phyloP scores from a whole-genome alignment of 2,797 vertebrate genomes.

The Heliangelus exortis region DNA sequence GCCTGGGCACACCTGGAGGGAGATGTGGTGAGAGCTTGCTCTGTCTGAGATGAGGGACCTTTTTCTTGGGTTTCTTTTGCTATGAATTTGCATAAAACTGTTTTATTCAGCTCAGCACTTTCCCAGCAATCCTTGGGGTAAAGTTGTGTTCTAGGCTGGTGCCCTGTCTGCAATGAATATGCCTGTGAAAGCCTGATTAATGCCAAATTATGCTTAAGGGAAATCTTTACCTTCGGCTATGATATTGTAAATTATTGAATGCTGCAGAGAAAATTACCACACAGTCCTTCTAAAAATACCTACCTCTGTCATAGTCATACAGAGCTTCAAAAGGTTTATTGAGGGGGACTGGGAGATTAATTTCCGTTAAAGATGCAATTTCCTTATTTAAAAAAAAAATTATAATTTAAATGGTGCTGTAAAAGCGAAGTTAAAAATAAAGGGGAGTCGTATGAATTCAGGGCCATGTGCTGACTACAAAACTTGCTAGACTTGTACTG shows the following conservation, averaged over 20 bases:
- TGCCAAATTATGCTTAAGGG: constrained; percentile 71
- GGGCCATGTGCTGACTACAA: not conserved
- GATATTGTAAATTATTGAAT: constrained; percentile 63
- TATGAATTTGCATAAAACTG: constrained; percentile 57
- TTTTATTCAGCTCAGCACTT: constrained; percentile 49
- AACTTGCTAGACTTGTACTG: not conserved
- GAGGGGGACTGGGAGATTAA: constrained; percentile 48
- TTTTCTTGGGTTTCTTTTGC: not conserved
- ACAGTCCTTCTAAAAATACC: constrained; percentile 47
- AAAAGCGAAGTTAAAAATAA: constrained; percentile 31
- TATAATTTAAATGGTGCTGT: constrained; percentile 31
- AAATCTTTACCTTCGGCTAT: constrained; percentile 44
- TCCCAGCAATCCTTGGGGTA: constrained; percentile 41
- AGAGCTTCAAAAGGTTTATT: constrained; percentile 59
- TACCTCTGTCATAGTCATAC: constrained; percentile 27
- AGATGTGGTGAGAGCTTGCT: not conserved
- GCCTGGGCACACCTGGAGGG: not conserved
- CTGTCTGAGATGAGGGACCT: not conserved
- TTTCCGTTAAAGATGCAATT: constrained; percentile 62
- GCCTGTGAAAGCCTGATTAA: constrained; percentile 56
- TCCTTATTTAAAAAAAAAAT: constrained; percentile 13
- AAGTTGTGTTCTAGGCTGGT: constrained; percentile 38
- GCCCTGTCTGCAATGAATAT: constrained; percentile 63
- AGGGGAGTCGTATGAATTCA: not conserved
- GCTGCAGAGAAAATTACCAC: constrained; percentile 45